Base-by-base conservation (phyloP, 2,113 vertebrate species). In the Cynocephalus volans region DNA sequence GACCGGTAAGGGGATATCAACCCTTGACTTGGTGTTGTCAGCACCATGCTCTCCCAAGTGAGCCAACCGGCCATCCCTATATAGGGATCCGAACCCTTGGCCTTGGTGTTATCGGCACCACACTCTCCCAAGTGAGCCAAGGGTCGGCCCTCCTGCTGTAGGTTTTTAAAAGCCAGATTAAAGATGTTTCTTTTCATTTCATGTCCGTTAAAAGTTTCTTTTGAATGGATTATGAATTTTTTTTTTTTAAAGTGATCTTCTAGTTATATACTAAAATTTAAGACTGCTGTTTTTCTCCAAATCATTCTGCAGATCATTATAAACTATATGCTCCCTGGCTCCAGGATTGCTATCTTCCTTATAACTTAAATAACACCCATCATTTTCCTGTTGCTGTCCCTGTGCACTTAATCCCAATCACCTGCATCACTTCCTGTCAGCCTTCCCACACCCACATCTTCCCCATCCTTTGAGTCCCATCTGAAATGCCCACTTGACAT, bases 171-270 rank as follows among this genome's bases (percentile, higher is more conserved):
- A 83, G 62, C 82, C 45, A 60, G 5, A 67, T 65, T 33, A 69
- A 81, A 60, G 50, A 48, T 21, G 0, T 72, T 48, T 76, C 58
- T 26, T 96, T 93, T 93, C 69, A 86, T 79, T 70, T 85, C 41
- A 83, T 28, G 21, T 90, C 73, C 81, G 10, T 18, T 72, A 21
- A 65, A 93, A 79, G 36, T 75, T 94, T 94, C 23, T 73, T 81
- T 90, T 86, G 64, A 89, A 36, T 73, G 33, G 10, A 45, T 64
- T 85, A 19, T 90, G 56, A 58, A 36, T 92, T 81, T 64, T 70
- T 31, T 76, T 81, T 36, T 21, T 13, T 23, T 17, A 52, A n/a
- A 75, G 45, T 76, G 24, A 52, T 17, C n/a, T 70, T 52, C 72
- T 48, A 58, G 31, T 24, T 56, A 17, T 58, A 24, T 52, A 81